Base-by-base conservation (phyloP, 2,797 vertebrate genomes). In the Aeoliscus strigatus region DNA sequence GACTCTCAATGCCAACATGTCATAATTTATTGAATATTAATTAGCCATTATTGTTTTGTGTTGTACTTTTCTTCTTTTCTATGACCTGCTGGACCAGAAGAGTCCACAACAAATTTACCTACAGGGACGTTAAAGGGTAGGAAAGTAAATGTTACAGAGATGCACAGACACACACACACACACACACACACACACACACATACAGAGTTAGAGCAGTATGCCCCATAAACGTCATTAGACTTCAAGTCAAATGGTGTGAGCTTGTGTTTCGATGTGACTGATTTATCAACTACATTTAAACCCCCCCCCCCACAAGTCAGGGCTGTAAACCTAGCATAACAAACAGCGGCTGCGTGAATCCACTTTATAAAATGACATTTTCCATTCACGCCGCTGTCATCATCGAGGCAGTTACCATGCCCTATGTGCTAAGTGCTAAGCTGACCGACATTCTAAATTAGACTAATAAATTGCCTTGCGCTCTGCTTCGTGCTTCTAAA, bases 401-500 rank as follows among this genome's bases (percentile, higher is more conserved):
- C 79, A 78, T 73, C 79, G 82, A 90, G 87, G 84, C 85, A 86
- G 85, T 89, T 76, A 79, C 43, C 27, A 36, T 85, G 83, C 87
- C 81, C 81, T 83, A 73, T 71, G n/a, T n/a, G n/a, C n/a, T n/a
- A n/a, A 66, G 75, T 57, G 73, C 87, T 89, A 85, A 84, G 88
- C 90, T 91, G 87, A 90, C 90, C 89, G 91, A 90, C 88, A 86
- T 90, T 92, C 93, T 91, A 93, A 91, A 93, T 92, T 87, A 92
- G 88, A 84, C 87, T 92, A 93, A 92, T 92, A 92, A 91, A 93
- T 92, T 92, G 89, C 87, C 78, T 70, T 1, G 43, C 86, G 83
- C 87, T 90, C 84, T 91, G 89, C 89, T 82, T 85, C 69, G 78
- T 83, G 82, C 81, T 80, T 84, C 88, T 91, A 91, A 93, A 91